A percentile compares a stretch with the other conserved stretches of the same genome.
These are phyloP conservation scores for Microctenopoma lineatum DNA, from an alignment of 2,797 vertebrate species.

Conservation along the genomic window DNA sequence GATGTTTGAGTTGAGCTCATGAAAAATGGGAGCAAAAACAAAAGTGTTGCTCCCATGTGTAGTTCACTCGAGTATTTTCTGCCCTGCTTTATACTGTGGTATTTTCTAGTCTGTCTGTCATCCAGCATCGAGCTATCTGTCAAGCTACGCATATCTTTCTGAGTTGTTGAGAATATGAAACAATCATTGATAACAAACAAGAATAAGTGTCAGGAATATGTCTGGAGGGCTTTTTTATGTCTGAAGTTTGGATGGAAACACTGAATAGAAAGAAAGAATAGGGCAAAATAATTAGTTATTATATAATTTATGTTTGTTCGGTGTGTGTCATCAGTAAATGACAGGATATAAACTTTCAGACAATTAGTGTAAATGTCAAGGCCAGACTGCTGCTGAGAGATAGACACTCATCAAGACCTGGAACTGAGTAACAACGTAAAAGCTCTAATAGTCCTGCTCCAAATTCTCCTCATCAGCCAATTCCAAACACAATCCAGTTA, in stretches of 20 bases:
- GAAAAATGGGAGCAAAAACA: too few relatives aligned
- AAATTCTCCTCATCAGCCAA: conserved; percentile 14
- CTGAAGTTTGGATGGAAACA: background rate
- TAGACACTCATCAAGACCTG: conserved; percentile 31
- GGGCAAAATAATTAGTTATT: background rate
- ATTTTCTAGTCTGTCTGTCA: background rate
- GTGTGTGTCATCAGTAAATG: background rate
- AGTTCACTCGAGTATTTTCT: background rate
- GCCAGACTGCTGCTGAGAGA: conserved; percentile 49
- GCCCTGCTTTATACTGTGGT: background rate
- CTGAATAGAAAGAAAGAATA: background rate
- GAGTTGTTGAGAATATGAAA: background rate
- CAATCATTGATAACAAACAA: background rate
- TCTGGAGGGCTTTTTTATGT: too few relatives aligned
- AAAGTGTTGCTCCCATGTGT: too few relatives aligned
- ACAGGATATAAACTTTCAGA: conserved; percentile 10
- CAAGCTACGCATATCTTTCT: too few relatives aligned
- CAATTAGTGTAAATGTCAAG: conserved; percentile 62
- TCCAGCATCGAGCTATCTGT: too few relatives aligned
- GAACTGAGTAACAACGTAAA: conserved; percentile 23
- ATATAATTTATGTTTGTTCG: background rate
- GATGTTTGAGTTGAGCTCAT: too few relatives aligned
- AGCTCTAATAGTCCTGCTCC: conserved; percentile 2
- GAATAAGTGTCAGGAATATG: too few relatives aligned
- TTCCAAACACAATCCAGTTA: background rate